Evolutionary conservation across 1,140 invertebrate species (phyloP).

Genomic region (Sycophila sp.): DNA sequence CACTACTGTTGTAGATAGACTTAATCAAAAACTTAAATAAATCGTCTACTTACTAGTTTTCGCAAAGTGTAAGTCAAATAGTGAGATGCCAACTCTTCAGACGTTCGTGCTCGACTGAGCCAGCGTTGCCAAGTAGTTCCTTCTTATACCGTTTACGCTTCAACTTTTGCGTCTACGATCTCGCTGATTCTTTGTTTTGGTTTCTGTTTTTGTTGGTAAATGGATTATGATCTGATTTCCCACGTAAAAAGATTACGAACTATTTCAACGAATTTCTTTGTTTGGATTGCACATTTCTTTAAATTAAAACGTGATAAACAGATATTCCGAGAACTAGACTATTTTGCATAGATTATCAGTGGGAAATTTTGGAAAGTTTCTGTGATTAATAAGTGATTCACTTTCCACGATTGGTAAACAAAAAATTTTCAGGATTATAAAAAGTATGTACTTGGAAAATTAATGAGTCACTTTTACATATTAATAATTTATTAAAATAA

Average conservation of each 20-base stretch:
- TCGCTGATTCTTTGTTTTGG: conserved; percentile 4
- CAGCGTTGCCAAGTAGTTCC: not conserved
- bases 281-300: conserved; percentile 11
- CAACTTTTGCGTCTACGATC: conserved; percentile 2
- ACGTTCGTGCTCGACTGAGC: conserved; percentile 25
- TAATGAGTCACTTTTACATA: not conserved
- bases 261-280: conserved; percentile 21
- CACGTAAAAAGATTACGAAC: conserved; percentile 11
- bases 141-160: conserved; percentile 35
- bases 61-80: too few relatives aligned
- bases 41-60: not conserved
- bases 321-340: not conserved
- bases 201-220: conserved; percentile 32
- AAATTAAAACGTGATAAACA: not conserved
- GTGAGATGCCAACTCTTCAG: conserved; percentile 5
- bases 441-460: too few relatives aligned
- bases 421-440: too few relatives aligned
- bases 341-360: too few relatives aligned
- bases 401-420: too few relatives aligned
- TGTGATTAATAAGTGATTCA: too few relatives aligned
- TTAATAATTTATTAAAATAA: not conserved
- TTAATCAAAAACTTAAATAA: too few relatives aligned
- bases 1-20: too few relatives aligned
- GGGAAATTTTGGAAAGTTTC: too few relatives aligned
- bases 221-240: conserved; percentile 2